phyloP scores from a whole-genome alignment of 2,797 vertebrate genomes.

The Otolemur crassicaudatus region DNA sequence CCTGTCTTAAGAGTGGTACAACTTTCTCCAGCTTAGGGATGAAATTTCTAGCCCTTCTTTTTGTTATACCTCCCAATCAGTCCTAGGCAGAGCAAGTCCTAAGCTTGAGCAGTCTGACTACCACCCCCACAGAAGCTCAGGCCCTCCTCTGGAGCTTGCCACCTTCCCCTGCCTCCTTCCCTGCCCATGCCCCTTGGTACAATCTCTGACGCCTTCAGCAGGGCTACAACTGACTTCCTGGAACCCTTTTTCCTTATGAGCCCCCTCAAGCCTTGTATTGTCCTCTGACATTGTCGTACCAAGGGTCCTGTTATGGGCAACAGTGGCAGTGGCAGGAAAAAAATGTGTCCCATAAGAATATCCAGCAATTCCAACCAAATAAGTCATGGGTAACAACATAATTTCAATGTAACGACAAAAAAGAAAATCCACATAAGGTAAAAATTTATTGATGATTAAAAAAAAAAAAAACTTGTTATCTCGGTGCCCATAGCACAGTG shows the following conservation, averaged over 20 bases:
- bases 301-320: background rate
- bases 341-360: background rate
- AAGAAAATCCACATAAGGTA: background rate
- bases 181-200: accelerated
- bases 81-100: background rate
- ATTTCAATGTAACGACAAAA: background rate
- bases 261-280: background rate
- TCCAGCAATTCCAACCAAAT: background rate
- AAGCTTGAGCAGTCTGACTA: background rate
- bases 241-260: background rate
- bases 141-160: accelerated
- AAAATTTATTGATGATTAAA: background rate
- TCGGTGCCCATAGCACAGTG: too few relatives aligned
- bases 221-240: background rate
- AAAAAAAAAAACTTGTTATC: too few relatives aligned
- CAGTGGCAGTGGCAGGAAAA: background rate
- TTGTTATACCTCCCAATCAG: background rate
- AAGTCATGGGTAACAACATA: background rate
- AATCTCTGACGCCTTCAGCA: background rate
- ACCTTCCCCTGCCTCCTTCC: background rate
- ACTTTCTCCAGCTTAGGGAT: background rate
- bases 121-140: background rate
- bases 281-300: background rate
- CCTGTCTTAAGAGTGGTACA: background rate
- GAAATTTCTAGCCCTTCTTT: background rate